Evolutionary conservation across 2,888 invertebrate species (phyloP), one percentile per base, ranked within the genome.

Genomic region (Marronus borbonicus): DNA sequence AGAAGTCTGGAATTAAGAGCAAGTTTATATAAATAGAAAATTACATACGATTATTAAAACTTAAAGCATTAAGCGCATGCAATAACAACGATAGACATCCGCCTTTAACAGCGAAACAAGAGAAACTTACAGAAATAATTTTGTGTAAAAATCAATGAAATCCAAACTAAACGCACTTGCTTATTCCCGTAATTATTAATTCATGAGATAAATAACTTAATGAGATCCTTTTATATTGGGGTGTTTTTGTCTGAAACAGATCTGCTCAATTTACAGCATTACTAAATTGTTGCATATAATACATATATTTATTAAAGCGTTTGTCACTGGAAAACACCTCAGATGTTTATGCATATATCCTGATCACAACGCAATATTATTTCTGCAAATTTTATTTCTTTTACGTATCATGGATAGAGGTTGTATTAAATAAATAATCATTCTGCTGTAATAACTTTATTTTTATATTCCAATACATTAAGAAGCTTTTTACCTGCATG

Each of bases 401-500:
- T 4, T 58, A 65, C 28, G 28, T 28, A 24, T 50, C 31, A 69
- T 60, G 66, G 65, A 68, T 50, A 17, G 14, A 65, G 72, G 74
- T 74, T 72, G 52, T n/a, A 58, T 58, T 49, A 72, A 77, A 76
- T 64, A 78, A 69, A 76, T 76, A 69, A 75, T 76, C 76, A 75
- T 14, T 50, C 20, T 52, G 58, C 60, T 68, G 50, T 39, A 78
- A 75, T 60, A 75, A 60, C 78, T 78, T 78, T 78, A 78, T 78
- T 78, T 58, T 24, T 64, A 50, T 60, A 62, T 55, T 50, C 50
- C 58, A 76, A 49, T 76, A 76, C 76, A 79, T 72, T 65, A 76
- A 76, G 60, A 65, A 72, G 68, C 69, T 69, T 70, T 76, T 79
- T 79, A 79, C 79, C 79, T 79, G 79, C 28, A 66, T 49, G 49